A percentile compares a stretch with the other conserved stretches of the same genome.
phyloP scores from a whole-genome alignment of 2,888 invertebrate genomes.

The Neoaliturus tenellus region DNA sequence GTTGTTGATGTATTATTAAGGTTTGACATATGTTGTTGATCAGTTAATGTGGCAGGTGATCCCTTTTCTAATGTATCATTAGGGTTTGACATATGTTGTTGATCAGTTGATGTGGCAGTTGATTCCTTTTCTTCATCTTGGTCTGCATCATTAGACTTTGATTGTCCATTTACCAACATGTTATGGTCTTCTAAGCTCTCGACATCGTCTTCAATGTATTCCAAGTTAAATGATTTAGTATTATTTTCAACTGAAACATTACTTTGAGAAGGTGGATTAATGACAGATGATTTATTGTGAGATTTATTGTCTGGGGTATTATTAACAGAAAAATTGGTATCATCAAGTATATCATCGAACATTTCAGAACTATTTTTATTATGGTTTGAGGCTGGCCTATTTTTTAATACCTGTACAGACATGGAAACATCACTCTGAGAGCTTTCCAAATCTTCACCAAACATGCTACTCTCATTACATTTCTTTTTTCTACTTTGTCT shows the following conservation, averaged over 20 bases:
- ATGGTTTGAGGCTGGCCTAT: neutral
- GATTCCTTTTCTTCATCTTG: no score
- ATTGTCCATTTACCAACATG: neutral
- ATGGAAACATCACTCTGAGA: neutral
- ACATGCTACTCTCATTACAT: neutral
- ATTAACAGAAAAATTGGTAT: no score
- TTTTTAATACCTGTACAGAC: neutral
- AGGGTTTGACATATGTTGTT: no score
- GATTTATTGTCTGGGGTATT: neutral
- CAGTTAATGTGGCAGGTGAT: no score
- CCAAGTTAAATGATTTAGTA: neutral
- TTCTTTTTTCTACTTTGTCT: neutral
- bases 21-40: no score
- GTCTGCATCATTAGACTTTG: neutral
- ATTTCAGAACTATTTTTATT: neutral
- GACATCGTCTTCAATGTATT: neutral
- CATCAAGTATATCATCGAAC: neutral
- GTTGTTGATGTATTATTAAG: no score
- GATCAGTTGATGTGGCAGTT: no score
- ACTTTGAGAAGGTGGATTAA: neutral
- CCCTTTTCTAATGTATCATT: no score
- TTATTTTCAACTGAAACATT: neutral
- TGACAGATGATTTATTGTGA: neutral
- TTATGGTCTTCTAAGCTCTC: neutral
- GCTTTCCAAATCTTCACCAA: neutral